Evolutionary conservation across 2,888 invertebrate genomes (phyloP).

Genomic region (Xestoiulus laeticollis): DNA sequence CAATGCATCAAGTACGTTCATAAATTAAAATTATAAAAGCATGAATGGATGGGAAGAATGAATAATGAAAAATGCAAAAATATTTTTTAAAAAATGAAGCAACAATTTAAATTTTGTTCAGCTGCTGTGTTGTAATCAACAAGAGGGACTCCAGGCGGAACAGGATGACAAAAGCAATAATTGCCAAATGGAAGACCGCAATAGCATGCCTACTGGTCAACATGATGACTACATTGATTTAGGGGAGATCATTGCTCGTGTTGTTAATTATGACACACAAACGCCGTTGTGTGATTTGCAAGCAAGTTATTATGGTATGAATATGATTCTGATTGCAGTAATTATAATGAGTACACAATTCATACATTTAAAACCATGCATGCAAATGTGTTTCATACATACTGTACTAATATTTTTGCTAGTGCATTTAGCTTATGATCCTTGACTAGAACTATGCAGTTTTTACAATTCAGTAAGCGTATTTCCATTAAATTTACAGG

Average conservation of each 20-base stretch:
- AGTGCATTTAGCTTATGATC: no score
- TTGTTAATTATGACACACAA: slow-evolving; percentile 74
- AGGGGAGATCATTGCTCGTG: slow-evolving; percentile 68
- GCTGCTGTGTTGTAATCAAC: not conserved
- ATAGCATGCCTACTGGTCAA: not conserved
- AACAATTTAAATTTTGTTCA: not conserved
- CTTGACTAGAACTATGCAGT: no score
- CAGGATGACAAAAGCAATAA: slow-evolving; percentile 56
- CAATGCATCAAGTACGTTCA: slow-evolving; percentile 78
- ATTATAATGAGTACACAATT: no score
- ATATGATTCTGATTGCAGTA: no score
- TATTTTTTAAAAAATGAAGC: not conserved
- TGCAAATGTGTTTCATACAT: no score
- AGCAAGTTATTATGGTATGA: slow-evolving; percentile 76
- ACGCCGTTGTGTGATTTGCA: slow-evolving; percentile 75
- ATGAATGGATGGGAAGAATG: slow-evolving; percentile 54
- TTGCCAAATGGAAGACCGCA: not conserved
- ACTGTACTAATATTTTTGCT: no score
- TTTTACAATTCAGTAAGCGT: no score
- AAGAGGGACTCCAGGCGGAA: slow-evolving; percentile 55
- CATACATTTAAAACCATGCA: no score
- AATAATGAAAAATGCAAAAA: no score
- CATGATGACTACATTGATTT: not conserved
- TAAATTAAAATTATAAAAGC: not conserved
- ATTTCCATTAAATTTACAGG: slow-evolving; percentile 66